Evolutionary conservation across 2,888 invertebrate species (phyloP).

Genomic region (Drosophila lutescens): DNA sequence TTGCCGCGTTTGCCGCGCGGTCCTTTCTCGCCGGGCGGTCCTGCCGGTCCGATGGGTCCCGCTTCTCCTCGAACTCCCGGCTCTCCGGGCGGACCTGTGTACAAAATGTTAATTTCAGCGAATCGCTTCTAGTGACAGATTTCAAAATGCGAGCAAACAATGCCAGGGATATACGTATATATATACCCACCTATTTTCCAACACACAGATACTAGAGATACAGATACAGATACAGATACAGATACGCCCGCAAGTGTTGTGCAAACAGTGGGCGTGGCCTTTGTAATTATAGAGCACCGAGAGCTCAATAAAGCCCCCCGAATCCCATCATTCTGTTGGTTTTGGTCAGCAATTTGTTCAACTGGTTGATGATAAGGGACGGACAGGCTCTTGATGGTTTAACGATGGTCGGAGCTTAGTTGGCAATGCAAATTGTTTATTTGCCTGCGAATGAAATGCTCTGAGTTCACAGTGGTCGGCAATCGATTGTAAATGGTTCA

Average conservation of each 20-base stretch:
- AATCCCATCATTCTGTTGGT: conserved; percentile 40
- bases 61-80: conserved; percentile 83
- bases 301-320: conserved; percentile 27
- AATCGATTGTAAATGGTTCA: conserved; percentile 23
- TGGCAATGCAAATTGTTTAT: conserved; percentile 75
- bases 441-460: conserved; percentile 49
- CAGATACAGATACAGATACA: conserved; percentile 14
- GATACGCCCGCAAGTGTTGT: conserved; percentile 48
- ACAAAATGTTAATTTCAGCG: conserved; percentile 54
- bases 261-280: conserved; percentile 52
- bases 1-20: conserved; percentile 96
- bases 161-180: conserved; percentile 1
- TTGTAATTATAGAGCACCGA: conserved; percentile 61
- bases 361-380: conserved; percentile 54
- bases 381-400: conserved; percentile 28
- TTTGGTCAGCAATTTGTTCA: conserved; percentile 67
- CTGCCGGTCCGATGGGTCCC: conserved; percentile 90
- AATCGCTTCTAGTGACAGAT: conserved; percentile 59
- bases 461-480: conserved; percentile 36
- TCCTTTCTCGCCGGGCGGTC: conserved; percentile 94
- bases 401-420: conserved; percentile 47
- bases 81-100: conserved; percentile 82
- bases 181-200: conserved; percentile 5
- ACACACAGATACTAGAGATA: conserved; percentile 18
- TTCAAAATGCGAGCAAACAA: conserved; percentile 53